phyloP scores from a whole-genome alignment of 2,113 vertebrate genomes.

The Spea multiplicata region DNA sequence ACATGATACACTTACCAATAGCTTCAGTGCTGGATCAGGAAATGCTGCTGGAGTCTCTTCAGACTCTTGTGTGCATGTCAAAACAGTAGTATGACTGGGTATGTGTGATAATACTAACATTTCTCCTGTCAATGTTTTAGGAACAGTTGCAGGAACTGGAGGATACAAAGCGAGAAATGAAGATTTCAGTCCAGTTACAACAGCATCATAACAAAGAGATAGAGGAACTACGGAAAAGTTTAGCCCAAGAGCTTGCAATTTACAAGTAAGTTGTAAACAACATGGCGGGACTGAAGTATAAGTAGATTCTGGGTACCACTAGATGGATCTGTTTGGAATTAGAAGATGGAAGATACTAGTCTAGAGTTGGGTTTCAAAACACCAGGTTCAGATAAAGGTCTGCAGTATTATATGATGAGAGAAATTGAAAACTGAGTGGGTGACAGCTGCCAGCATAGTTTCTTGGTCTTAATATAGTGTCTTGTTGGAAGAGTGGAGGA shows the following conservation, averaged over 20 bases:
- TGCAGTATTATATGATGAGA: neutral
- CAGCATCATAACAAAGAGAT: constrained; percentile 81
- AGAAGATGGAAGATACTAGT: neutral
- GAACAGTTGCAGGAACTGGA: constrained; percentile 80
- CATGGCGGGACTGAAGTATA: neutral
- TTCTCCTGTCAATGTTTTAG: constrained; percentile 55
- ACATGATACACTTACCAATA: too few species aligned
- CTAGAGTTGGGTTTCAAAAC: neutral
- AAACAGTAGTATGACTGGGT: too few species aligned
- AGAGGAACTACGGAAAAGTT: constrained; percentile 74
- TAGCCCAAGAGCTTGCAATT: constrained; percentile 72
- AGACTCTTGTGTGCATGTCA: too few species aligned
- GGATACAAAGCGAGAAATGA: constrained; percentile 77
- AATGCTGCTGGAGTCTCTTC: too few species aligned
- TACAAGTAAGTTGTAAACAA: constrained; percentile 73
- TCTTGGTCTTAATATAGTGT: neutral
- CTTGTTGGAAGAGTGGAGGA: neutral
- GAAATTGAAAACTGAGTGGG: neutral
- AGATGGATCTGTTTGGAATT: neutral
- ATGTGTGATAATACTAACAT: neutral
- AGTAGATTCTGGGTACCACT: neutral
- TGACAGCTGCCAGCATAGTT: neutral
- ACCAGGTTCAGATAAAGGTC: neutral
- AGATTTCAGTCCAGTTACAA: constrained; percentile 79
- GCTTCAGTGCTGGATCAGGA: too few species aligned